Base-by-base conservation (phyloP, 2,113 vertebrate species). In the Tyto alba region DNA sequence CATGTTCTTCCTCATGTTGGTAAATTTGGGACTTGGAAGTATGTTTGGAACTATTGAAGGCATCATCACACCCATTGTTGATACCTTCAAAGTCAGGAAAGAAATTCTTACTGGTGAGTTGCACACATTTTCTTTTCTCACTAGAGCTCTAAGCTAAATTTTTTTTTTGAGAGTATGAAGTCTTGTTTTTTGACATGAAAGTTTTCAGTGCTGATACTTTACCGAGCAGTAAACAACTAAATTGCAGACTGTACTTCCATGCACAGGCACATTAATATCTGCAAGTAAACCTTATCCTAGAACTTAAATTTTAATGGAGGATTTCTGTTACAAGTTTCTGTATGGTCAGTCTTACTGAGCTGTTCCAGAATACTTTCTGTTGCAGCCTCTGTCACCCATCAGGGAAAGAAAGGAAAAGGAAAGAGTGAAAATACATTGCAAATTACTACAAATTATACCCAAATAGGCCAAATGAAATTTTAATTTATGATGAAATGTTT, bases 1-100 rank as follows among this genome's bases (percentile, higher is more conserved):
- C 85, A 99, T 99, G 99, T 99, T 99, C 97, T 99, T 99, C 96
- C 99, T 99, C 85, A 99, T 99, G 99, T 92, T 99, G 94, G 97
- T 99, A 32, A 99, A 99, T 96, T 90, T 99, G 55, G 99, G 99
- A 30, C 98, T 99, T 47, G 99, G 99, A 89, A 99, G 99, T 97
- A 99, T 99, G 99, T 99, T 99, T 91, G 99, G 99, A 89, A 99
- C 99, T 85, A 99, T 99, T 55, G 99, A 99, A 98, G 99, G 99
- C 27, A 99, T 99, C 92, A 99, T 99, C 89, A 99, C 99, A 0
- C 99, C 99, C 11, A 96, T 99, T 48, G 98, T 99, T 34, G 99
- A 99, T 95, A 99, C 99, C 9, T 99, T 99, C 96, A 99, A 99
- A 98, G 97, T 99, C 92, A 99, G 99, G 89, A 99, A 99, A 95